Evolutionary conservation across 2,888 invertebrate species (phyloP).

Genomic region (Gerosis bhagava): DNA sequence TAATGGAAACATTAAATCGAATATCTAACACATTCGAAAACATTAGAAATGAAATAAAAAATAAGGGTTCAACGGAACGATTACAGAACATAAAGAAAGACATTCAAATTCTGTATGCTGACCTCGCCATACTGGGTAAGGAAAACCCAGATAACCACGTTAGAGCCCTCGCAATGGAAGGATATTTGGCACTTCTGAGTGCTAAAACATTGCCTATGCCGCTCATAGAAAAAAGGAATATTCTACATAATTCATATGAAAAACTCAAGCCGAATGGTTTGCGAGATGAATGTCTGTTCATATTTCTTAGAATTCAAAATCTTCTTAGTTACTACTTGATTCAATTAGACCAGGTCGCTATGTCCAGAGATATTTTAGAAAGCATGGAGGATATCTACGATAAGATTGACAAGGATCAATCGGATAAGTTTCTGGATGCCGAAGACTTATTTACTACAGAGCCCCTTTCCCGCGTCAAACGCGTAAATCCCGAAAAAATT

Average conservation of each 20-base stretch:
- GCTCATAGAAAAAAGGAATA: conserved; percentile 57
- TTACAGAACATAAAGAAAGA: conserved; percentile 57
- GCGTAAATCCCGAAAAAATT: conserved; percentile 72
- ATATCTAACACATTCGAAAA: conserved; percentile 61
- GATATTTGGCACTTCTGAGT: conserved; percentile 62
- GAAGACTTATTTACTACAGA: conserved; percentile 79
- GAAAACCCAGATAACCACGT: conserved; percentile 60
- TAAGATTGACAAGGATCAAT: conserved; percentile 52
- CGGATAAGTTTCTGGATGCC: conserved; percentile 64
- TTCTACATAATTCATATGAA: conserved; percentile 55
- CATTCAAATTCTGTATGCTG: conserved; percentile 55
- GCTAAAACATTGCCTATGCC: conserved; percentile 63
- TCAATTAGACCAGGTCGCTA: conserved; percentile 71
- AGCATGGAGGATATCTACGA: conserved; percentile 70
- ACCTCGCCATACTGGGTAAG: conserved; percentile 58
- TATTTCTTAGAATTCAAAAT: conserved; percentile 81
- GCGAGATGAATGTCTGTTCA: conserved; percentile 69
- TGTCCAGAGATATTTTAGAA: conserved; percentile 75
- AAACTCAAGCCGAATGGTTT: conserved; percentile 59
- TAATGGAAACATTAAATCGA: conserved; percentile 58
- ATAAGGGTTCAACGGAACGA: conserved; percentile 54
- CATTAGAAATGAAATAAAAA: conserved; percentile 55
- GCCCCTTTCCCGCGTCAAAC: conserved; percentile 50
- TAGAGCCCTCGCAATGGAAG: conserved; percentile 69
- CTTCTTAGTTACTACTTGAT: conserved; percentile 80